These are phyloP conservation scores for Pipistrellus pipistrellus DNA, from an alignment of 2,797 vertebrate genomes.

Conservation along the genomic window DNA sequence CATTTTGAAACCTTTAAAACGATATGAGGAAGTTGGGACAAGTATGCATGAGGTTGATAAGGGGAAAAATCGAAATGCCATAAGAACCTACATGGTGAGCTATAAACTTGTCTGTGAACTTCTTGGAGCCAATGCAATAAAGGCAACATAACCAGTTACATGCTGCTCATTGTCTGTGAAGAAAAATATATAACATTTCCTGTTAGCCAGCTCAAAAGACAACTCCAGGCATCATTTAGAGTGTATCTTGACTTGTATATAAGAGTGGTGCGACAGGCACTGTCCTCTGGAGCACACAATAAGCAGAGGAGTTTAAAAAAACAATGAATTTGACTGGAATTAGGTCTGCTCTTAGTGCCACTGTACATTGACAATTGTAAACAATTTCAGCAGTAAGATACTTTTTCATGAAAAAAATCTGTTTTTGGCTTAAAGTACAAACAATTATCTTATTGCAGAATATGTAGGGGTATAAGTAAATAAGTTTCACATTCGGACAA, in stretches of 20 bases:
- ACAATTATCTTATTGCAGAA: not conserved
- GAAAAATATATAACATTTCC: not conserved
- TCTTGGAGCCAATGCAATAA: not conserved
- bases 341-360: not conserved
- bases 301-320: not conserved
- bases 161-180: not conserved
- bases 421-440: not conserved
- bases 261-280: rapidly evolving
- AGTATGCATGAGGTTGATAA: not conserved
- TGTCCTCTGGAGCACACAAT: not conserved
- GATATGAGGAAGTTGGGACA: not conserved
- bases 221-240: not conserved
- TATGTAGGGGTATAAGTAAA: not conserved
- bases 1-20: not conserved
- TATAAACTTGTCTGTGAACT: not conserved
- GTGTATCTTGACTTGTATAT: not conserved
- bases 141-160: too few relatives aligned
- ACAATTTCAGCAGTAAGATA: not conserved
- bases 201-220: not conserved
- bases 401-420: not conserved
- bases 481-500: not conserved
- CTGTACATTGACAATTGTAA: not conserved
- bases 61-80: not conserved
- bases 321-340: not conserved
- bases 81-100: not conserved